Conservation (phyloP, 1,140 invertebrate genomes). For the Physella acuta region DNA sequence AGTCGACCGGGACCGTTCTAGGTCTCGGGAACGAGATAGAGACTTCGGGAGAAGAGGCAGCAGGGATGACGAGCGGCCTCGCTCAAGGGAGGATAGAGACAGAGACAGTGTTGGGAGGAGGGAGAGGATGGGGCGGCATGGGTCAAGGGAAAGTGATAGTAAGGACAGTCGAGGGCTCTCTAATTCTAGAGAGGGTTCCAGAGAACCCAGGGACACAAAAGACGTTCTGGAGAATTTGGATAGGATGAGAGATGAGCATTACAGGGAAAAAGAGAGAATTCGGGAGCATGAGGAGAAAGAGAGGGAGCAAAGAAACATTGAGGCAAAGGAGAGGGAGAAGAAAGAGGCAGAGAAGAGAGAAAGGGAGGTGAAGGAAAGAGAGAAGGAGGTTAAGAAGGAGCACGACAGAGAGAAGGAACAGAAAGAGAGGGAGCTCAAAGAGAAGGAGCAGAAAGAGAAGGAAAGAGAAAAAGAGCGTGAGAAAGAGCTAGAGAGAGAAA, state of each 20-base stretch:
- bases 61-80: conserved; percentile 28
- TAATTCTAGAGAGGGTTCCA: conserved; percentile 27
- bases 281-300: conserved; percentile 56
- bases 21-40: conserved; percentile 22
- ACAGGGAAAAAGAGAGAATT: conserved; percentile 37
- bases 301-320: conserved; percentile 45
- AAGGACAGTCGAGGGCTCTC: conserved; percentile 24
- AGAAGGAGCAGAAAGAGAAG: conserved; percentile 41
- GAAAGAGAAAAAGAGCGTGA: conserved; percentile 37
- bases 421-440: conserved; percentile 39
- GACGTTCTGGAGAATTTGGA: conserved; percentile 29
- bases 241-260: conserved; percentile 26
- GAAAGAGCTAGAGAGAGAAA: conserved; percentile 31
- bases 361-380: conserved; percentile 49
- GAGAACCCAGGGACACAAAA: conserved; percentile 31
- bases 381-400: conserved; percentile 41
- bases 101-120: conserved; percentile 25
- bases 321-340: conserved; percentile 34
- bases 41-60: conserved; percentile 25
- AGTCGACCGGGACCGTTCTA: conserved; percentile 21
- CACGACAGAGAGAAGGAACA: conserved; percentile 35
- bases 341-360: conserved; percentile 58
- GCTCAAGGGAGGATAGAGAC: conserved; percentile 27
- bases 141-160: conserved; percentile 32
- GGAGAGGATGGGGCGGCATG: conserved; percentile 15